Evolutionary conservation across 2,888 invertebrate species (phyloP), one percentile per base, ranked within the genome.

Genomic region (Eristalinus sepulchralis): DNA sequence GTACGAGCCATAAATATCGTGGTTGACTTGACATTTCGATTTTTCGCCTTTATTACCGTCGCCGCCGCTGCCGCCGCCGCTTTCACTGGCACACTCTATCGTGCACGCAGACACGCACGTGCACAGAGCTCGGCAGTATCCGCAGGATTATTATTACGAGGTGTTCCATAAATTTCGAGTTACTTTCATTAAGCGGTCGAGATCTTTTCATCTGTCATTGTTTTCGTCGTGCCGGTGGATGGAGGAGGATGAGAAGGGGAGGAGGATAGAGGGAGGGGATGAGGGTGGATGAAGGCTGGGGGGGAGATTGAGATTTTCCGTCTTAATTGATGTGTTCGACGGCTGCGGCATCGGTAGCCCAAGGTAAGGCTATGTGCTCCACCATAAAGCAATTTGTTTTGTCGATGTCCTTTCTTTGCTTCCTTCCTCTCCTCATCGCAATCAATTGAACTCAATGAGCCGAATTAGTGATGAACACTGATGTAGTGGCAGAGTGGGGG

Each of bases 161-260:
- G 66, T 77, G 60, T 71, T 71, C 82, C 71, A 82, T 82, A 82
- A 82, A 82, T 80, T 82, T 82, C 55, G 53, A 82, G 82, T 82
- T 77, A 82, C 77, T 82, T 82, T 71, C 82, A 82, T 66, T 82
- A 82, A 82, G 82, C 82, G 77, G 77, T 82, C 76, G 82, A 77
- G 77, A 77, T 82, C 66, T 82, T 71, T 82, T 71, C 77, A 77
- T 82, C 77, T 82, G 27, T 27, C 66, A 77, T 72, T 71, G 77
- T 75, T 70, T 75, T 59, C 34, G 22, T 27, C 36, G 22, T 9
- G n/a, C n/a, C n/a, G n/a, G n/a, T n/a, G n/a, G n/a, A n/a, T n/a
- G n/a, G n/a, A n/a, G n/a, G n/a, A n/a, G n/a, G n/a, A n/a, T n/a
- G n/a, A n/a, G n/a, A n/a, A n/a, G n/a, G n/a, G n/a, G n/a, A n/a